phyloP scores from a whole-genome alignment of 2,888 invertebrate genomes.

The Caenorhabditis sp. region DNA sequence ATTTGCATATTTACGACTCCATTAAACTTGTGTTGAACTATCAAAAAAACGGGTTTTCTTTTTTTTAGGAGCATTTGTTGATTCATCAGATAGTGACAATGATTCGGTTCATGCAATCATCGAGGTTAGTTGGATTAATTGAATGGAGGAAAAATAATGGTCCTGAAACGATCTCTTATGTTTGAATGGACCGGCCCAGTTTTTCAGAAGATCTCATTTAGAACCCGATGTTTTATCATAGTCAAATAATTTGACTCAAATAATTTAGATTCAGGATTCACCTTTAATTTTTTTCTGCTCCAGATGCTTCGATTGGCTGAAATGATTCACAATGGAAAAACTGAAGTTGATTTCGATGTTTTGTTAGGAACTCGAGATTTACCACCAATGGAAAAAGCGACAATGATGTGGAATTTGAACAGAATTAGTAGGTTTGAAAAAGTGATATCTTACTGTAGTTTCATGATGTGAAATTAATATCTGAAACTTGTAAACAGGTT shows the following conservation, averaged over 20 bases:
- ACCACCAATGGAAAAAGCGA: constrained; percentile 48
- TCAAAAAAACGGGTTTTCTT: constrained; percentile 1
- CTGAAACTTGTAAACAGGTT: too few relatives aligned
- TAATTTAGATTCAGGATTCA: too few relatives aligned
- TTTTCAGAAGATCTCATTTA: too few relatives aligned
- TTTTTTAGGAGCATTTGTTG: constrained; percentile 48
- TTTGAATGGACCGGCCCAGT: background rate
- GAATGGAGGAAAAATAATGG: constrained; percentile 3
- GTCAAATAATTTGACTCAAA: too few relatives aligned
- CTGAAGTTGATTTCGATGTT: constrained; percentile 53
- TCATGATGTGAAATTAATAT: too few relatives aligned
- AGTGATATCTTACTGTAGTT: background rate
- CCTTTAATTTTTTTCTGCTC: constrained; percentile 4
- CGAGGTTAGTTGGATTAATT: constrained; percentile 13
- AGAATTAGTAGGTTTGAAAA: constrained; percentile 36
- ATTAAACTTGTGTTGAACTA: too few relatives aligned
- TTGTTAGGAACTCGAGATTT: constrained; percentile 51
- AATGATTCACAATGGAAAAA: constrained; percentile 53
- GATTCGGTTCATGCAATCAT: constrained; percentile 41
- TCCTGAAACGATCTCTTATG: background rate
- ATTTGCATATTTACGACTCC: too few relatives aligned
- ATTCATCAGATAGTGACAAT: constrained; percentile 41
- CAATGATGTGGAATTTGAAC: constrained; percentile 53
- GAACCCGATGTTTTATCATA: too few relatives aligned
- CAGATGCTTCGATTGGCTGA: constrained; percentile 58